phyloP scores from a whole-genome alignment of 2,888 invertebrate genomes.

The Ennomos erosarius region DNA sequence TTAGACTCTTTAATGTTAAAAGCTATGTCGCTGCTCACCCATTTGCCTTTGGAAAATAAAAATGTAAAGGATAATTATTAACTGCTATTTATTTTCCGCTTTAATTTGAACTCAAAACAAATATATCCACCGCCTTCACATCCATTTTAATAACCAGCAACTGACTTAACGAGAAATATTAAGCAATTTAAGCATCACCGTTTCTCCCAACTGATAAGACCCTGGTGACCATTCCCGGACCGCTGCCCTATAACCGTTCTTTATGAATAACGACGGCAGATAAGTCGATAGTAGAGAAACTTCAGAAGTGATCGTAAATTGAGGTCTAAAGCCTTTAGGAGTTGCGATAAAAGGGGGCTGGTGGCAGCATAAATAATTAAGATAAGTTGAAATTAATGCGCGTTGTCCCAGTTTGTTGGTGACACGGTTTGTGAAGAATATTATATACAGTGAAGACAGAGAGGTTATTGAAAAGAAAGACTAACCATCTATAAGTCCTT shows the following conservation, averaged over 20 bases:
- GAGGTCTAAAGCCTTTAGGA: slow-evolving; percentile 28
- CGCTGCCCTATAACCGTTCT: slow-evolving; percentile 25
- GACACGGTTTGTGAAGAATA: background rate
- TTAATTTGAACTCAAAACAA: too few species aligned
- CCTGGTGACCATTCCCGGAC: slow-evolving; percentile 1
- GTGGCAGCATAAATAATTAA: slow-evolving; percentile 22
- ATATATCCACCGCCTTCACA: too few species aligned
- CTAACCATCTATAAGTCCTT: too few species aligned
- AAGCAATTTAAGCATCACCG: background rate
- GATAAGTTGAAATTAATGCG: slow-evolving; percentile 18
- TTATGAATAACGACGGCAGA: slow-evolving; percentile 39
- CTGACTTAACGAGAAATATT: slow-evolving; percentile 1
- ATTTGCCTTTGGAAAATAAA: too few species aligned
- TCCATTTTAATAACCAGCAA: background rate
- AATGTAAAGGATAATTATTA: too few species aligned
- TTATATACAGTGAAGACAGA: too few species aligned
- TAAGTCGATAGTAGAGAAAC: slow-evolving; percentile 42
- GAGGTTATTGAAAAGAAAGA: too few species aligned
- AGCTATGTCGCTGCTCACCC: too few species aligned
- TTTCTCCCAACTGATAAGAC: slow-evolving; percentile 6
- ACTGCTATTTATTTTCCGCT: too few species aligned
- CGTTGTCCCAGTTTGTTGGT: background rate
- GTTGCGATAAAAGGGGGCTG: slow-evolving; percentile 19
- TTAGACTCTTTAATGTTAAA: too few species aligned
- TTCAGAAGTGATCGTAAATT: slow-evolving; percentile 38